Evolutionary conservation across 2,797 vertebrate species (phyloP), one percentile per base, ranked within the genome.

Genomic region (Centroberyx gerrardi): DNA sequence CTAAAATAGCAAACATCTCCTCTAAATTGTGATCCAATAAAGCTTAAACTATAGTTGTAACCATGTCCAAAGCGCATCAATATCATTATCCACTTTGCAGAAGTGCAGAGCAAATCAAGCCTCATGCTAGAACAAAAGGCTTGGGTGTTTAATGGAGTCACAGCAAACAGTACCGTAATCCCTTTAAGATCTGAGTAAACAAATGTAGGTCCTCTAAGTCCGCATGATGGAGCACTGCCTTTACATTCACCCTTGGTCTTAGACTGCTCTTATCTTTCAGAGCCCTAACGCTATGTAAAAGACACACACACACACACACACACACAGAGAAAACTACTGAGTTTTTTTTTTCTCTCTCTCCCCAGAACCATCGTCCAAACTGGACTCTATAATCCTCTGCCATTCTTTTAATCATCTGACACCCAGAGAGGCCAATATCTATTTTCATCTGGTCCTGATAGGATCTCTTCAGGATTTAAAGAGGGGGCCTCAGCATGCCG

Each of bases 401-500:
- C 95, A 95, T 96, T 97, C 96, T 96, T 97, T 96, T 97, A 98
- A 98, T 98, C 96, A 97, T 94, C 93, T 94, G 94, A 96, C 96
- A 95, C 94, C 74, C 86, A 95, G 96, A 94, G 94, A 96, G 96
- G 95, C 94, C 96, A 97, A 96, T 98, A 99, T 98, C 97, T 99
- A 95, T 98, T 97, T 99, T 97, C 96, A 97, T 97, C 97, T 96
- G 92, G 93, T 95, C 87, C 94, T 95, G 97, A 99, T 99, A 97
- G 95, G 95, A 98, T 99, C 97, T 97, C 96, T 96, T 95, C 94
- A 95, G 97, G 97, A 98, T 98, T 99, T 99, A 97, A 96, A 96
- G 96, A 95, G 88, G 81, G 22, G 93, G 91, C 95, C 96, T 95
- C 88, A 84, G 95, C 92, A 94, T 84, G 88, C 90, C 88, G 91